Evolutionary conservation across 2,113 vertebrate genomes (phyloP), one percentile per base, ranked within the genome.

Genomic region (Fulmarus glacialis): DNA sequence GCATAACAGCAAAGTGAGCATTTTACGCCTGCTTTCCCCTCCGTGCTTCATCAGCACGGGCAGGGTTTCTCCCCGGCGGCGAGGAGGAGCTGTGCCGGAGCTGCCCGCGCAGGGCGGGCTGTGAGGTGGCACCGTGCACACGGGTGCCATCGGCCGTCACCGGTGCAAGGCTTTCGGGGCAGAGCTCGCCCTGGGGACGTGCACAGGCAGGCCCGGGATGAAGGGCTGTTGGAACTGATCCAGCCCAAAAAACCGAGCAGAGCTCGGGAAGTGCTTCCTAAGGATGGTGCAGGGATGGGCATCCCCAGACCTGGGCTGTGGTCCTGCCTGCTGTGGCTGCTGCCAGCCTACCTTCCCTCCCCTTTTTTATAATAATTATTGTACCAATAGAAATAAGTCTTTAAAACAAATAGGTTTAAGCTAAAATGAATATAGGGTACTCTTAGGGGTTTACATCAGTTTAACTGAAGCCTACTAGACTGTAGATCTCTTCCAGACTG

Each of bases 131-230:
- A 52, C 53, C 3, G 3, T 17, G 14, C 27, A 29, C 15, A 8
- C 0, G 0, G 18, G 20, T 81, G 68, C n/a, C 9, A 2, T 13
- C 4, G 4, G 14, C 48, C 8, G 4, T 79, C 78, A 32, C 6
- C 5, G 3, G 22, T 80, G 32, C 26, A 24, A 29, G 42, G 17
- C 36, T 75, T 75, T 86, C 0, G 0, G 32, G 47, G 26, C 12
- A 82, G 47, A 81, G 32, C 60, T 80, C n/a, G 24, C 42, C 56
- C 13, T 2, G 2, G 43, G 32, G 6, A 40, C 0, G 2, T 92
- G 52, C 17, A 32, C 27, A 62, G 42, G 11, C 23, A 47, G 30
- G 27, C 43, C 20, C 0, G 6, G 26, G 16, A 7, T 53, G 16
- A 56, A 48, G 43, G 64, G 5, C 52, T 67, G 7, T 47, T 87